Evolutionary conservation across 2,113 vertebrate genomes (phyloP), one percentile per base, ranked within the genome.

Genomic region (Paraplagusia blochii): DNA sequence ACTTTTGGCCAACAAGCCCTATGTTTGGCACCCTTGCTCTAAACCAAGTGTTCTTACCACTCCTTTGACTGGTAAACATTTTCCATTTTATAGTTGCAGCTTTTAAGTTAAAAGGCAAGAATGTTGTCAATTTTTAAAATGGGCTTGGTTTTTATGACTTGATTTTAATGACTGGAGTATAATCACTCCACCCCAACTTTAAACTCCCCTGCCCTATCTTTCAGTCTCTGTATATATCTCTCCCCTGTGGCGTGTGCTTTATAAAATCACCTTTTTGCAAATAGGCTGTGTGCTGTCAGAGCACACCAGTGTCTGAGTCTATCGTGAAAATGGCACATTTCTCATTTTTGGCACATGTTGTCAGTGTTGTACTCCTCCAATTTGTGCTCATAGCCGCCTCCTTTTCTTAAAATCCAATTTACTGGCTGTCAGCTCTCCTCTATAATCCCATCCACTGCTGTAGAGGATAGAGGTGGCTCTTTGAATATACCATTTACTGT

Each of bases 401-500:
- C 81, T 68, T 69, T 74, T 69, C 77, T 72, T 90, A 88, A 91
- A 91, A 90, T 91, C 89, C 88, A 90, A 91, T 90, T 91, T 90
- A 87, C 88, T 90, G 86, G 86, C 90, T 90, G 90, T 91, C 90
- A 90, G 87, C 85, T 90, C 85, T 87, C 82, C 85, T 86, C 88
- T 85, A 84, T 91, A 90, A 90, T 90, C 88, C 88, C 81, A 89
- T 84, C 85, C 82, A 80, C 79, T 70, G 88, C 88, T 85, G 85
- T 90, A 86, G 83, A 85, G 84, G 84, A n/a, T n/a, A 87, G 85
- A 85, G 87, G 82, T 83, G 85, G 86, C 87, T 82, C 88, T 87
- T 87, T 90, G 88, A 89, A 87, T 89, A 84, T 70, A 79, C 84
- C 81, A 84, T 90, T 84, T 87, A 85, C 86, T 85, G 85, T 85